Conservation (phyloP, 2,113 vertebrate species). For the Xenotilapia flavipinnis region DNA sequence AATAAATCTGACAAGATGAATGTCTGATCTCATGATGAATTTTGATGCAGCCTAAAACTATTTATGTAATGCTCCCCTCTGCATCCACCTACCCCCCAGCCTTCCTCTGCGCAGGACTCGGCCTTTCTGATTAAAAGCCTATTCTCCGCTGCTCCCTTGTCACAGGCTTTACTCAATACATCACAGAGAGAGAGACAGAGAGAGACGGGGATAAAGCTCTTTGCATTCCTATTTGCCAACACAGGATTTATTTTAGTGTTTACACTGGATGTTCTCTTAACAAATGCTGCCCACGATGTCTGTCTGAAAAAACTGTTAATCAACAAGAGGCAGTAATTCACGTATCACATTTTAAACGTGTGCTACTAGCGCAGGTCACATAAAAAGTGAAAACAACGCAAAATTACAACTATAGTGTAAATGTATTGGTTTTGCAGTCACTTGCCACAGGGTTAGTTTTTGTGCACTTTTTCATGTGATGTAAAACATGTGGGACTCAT, state of each 20-base stretch:
- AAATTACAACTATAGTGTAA: not conserved
- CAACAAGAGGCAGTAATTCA: not conserved
- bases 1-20: slow-evolving; percentile 52
- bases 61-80: slow-evolving; percentile 48
- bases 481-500: not conserved
- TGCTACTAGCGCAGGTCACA: not conserved
- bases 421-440: not conserved
- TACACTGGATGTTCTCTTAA: not conserved
- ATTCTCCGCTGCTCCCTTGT: not conserved
- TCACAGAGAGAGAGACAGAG: not conserved
- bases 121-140: slow-evolving; percentile 48
- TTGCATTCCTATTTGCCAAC: slow-evolving; percentile 1
- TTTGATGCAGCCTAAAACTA: slow-evolving; percentile 44
- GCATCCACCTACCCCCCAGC: not conserved
- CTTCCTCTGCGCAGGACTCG: not conserved
- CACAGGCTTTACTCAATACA: slow-evolving; percentile 32
- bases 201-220: not conserved
- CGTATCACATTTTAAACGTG: not conserved
- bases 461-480: not conserved
- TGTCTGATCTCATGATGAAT: slow-evolving; percentile 33
- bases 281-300: not conserved
- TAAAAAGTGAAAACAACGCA: not conserved
- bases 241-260: slow-evolving; percentile 13
- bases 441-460: not conserved
- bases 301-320: not conserved